Base-by-base conservation (phyloP, 1,140 invertebrate genomes). In the Stegodyphus dumicola region DNA sequence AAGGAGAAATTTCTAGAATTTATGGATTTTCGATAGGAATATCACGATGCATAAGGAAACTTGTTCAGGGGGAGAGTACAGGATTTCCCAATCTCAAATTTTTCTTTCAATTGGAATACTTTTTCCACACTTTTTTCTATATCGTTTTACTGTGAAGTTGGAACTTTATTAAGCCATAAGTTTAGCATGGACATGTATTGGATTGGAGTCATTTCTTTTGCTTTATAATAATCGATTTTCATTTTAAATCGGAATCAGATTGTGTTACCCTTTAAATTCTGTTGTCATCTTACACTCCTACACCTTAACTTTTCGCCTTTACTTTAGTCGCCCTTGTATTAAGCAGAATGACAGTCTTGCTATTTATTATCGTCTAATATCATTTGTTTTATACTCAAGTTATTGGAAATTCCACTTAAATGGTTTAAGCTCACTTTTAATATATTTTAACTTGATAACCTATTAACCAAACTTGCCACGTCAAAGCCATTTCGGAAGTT, bases 11-110 rank as follows among this genome's bases (percentile, higher is more conserved):
- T 81, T 85, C 66, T 17, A 85, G 81, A 76, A 85, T 77, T 85
- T 85, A 85, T 85, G 77, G 81, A 85, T 85, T 85, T 85, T 77
- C 81, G 81, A 85, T 85, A 85, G 81, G 53, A 85, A 85, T 85
- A 85, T 85, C 73, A 85, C 54, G 74, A 85, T 85, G 73, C 73
- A 85, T 85, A 85, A 60, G 81, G 67, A 81, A 81, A 81, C 79
- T 74, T 74, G 79, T 81, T 81, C 79, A 51, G 53, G 49, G 79
- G 33, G 74, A 81, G 74, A 73, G 79, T 85, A 85, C 81, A 77
- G 81, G 73, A 85, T 83, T 83, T 75, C 80, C 80, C 75, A 83
- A 83, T 85, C 81, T 85, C 49, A 85, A 77, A 85, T 65, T 65
- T 77, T 65, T 67, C 78, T 77, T 54, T 6, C 33, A 85, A 85